A percentile compares a stretch with the other conserved stretches of the same genome.
Evolutionary conservation across 2,797 vertebrate species (phyloP).

Genomic region (Myotis planiceps): DNA sequence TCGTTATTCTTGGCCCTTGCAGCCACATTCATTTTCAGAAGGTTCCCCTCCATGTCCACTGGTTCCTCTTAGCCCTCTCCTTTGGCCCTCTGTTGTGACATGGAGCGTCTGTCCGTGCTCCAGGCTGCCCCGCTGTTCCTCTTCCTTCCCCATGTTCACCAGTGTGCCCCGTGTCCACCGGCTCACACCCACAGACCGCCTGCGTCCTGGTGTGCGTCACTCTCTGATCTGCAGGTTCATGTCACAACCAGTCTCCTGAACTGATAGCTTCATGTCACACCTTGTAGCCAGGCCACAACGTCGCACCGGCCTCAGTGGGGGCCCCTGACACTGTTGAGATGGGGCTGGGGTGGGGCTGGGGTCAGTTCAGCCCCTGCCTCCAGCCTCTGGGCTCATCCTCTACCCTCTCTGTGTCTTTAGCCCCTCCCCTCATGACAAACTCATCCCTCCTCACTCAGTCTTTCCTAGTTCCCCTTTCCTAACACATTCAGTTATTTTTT

Average conservation of each 20-base stretch:
- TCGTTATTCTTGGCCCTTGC: neutral
- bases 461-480: neutral
- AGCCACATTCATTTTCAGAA: neutral
- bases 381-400: neutral
- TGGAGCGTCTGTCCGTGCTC: neutral
- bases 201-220: rapidly evolving
- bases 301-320: neutral
- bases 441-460: neutral
- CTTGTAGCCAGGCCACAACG: neutral
- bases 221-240: neutral
- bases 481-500: neutral
- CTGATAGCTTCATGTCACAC: neutral
- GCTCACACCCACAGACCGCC: neutral
- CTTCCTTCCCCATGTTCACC: neutral
- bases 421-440: neutral
- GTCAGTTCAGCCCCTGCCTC: neutral
- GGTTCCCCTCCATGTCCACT: neutral
- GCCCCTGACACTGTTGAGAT: neutral
- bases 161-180: neutral
- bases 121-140: neutral
- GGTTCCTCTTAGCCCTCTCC: neutral
- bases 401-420: neutral
- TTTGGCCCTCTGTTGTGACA: neutral
- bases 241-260: neutral
- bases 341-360: neutral